These are phyloP conservation scores for Ciconia stormi DNA, from an alignment of 2,113 vertebrate genomes.

Conservation along the genomic window DNA sequence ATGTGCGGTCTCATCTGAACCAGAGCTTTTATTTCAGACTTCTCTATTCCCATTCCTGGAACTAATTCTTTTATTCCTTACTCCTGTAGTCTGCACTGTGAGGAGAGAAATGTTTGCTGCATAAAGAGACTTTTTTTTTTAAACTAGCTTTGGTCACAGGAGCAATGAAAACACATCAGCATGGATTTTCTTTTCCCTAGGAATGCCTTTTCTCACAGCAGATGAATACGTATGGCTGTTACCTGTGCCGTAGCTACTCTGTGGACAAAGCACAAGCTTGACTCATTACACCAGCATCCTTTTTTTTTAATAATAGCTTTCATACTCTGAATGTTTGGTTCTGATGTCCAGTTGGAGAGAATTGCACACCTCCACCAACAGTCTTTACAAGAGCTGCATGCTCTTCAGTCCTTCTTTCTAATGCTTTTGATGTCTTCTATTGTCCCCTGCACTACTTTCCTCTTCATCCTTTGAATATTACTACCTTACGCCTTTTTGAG, in stretches of 20 bases:
- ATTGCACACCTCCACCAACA: neutral
- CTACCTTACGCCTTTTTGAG: neutral
- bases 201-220: neutral
- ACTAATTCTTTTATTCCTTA: neutral
- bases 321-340: neutral
- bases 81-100: neutral
- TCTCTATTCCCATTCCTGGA: neutral
- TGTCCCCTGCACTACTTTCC: neutral
- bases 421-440: neutral
- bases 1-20: constrained; percentile 29
- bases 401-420: neutral
- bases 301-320: neutral
- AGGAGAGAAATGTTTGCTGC: neutral
- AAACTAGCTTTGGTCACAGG: neutral
- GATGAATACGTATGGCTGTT: neutral
- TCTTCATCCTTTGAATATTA: neutral
- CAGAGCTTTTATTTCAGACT: neutral
- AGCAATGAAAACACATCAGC: neutral
- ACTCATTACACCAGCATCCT: neutral
- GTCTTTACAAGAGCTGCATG: neutral
- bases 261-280: neutral
- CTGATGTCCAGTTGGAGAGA: neutral
- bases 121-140: neutral
- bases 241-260: neutral
- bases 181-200: neutral